Evolutionary conservation across 1,140 invertebrate species (phyloP), one percentile per base, ranked within the genome.

Genomic region (Hylyphantes graminicola): DNA sequence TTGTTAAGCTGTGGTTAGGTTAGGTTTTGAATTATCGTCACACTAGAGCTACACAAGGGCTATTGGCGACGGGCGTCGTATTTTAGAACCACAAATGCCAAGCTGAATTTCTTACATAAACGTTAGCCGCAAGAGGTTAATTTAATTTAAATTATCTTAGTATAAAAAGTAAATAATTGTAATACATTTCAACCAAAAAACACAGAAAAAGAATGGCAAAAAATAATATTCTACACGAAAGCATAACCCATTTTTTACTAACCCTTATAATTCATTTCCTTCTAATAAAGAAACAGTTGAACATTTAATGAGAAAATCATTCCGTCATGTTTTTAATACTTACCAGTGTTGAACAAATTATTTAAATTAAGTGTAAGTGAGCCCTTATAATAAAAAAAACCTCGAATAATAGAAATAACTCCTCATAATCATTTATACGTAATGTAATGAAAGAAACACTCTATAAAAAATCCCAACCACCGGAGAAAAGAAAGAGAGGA

Each of bases 321-420:
- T 59, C 64, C 48, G 68, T 70, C 70, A 80, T 80, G 77, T 80
- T 70, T 80, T 70, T 74, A 19, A 35, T 67, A 57, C 77, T 80
- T 70, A 70, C 19, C 51, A 78, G 54, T n/a, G 59, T 17, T 51
- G 17, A 67, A 80, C 15, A 80, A 78, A 78, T 35, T 63, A 65
- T 65, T 78, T 78, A 65, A 78, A 78, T 78, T 78, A 65, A 59
- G 61, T 53, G 63, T 35, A 54, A 64, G 21, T n/a, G 35, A 19
- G 35, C 35, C 35, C 35, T 35, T 35, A 35, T 35, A 35, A n/a
- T n/a, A 17, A 76, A 55, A 80, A 80, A 70, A 80, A 21, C 4
- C 12, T 35, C 65, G 59, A 80, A 80, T 80, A 80, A 80, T 80
- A 80, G 77, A 80, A 80, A 80, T 70, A 80, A 80, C 77, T 80